Evolutionary conservation across 2,113 vertebrate species (phyloP).

Genomic region (Riparia riparia): DNA sequence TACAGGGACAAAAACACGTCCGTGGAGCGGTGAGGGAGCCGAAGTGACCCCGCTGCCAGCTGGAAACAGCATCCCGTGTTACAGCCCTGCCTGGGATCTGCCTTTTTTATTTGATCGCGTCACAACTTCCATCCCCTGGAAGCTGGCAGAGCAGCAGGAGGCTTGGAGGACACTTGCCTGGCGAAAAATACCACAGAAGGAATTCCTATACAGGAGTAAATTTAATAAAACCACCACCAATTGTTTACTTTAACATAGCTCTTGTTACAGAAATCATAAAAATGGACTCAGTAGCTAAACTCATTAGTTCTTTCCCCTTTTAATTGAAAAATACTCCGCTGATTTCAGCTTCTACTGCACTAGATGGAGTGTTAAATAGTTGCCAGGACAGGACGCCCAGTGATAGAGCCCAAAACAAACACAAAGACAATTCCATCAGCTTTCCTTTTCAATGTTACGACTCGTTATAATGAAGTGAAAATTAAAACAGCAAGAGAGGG

Average conservation of each 20-base stretch:
- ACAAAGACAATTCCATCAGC: constrained; percentile 72
- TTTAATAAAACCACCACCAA: constrained; percentile 81
- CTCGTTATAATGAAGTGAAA: constrained; percentile 66
- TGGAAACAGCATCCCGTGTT: not conserved
- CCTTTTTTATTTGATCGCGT: not conserved
- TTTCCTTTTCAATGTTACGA: constrained; percentile 71
- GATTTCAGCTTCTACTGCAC: constrained; percentile 68
- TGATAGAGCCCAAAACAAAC: constrained; percentile 68
- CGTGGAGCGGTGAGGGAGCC: not conserved
- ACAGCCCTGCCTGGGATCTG: constrained; percentile 7
- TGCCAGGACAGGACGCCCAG: constrained; percentile 59
- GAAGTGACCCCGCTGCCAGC: not conserved
- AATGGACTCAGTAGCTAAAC: constrained; percentile 74
- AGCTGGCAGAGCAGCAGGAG: not conserved
- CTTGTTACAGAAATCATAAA: constrained; percentile 79
- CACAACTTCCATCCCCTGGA: not conserved
- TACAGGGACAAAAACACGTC: not conserved
- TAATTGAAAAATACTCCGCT: constrained; percentile 64
- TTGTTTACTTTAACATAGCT: constrained; percentile 81
- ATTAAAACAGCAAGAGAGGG: constrained; percentile 65
- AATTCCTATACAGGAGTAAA: constrained; percentile 73
- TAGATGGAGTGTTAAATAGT: constrained; percentile 66
- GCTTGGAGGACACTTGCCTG: constrained; percentile 51
- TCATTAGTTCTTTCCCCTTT: constrained; percentile 70
- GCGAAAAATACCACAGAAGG: constrained; percentile 74